Conservation (phyloP, 2,888 invertebrate genomes). For the Diaprepes abbreviatus region DNA sequence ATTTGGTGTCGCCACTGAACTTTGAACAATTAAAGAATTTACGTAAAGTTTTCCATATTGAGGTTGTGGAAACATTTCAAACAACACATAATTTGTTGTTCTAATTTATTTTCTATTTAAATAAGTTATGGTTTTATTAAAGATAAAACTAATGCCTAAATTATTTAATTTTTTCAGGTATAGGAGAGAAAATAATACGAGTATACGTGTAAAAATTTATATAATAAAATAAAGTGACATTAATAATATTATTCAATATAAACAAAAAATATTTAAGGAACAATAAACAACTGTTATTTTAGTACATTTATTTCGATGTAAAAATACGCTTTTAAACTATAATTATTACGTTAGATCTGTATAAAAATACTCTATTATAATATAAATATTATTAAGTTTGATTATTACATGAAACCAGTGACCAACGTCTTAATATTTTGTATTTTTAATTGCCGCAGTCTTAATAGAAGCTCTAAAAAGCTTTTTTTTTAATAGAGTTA, state of each 20-base stretch:
- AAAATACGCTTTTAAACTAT: background rate
- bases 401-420: background rate
- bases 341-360: background rate
- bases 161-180: too few species aligned
- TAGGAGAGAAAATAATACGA: too few species aligned
- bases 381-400: background rate
- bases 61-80: too few species aligned
- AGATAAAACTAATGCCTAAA: too few species aligned
- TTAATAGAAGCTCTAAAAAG: background rate
- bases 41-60: too few species aligned
- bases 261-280: constrained; percentile 17
- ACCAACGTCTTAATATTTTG: background rate
- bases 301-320: constrained; percentile 7
- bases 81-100: too few species aligned
- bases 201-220: constrained; percentile 8
- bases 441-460: background rate
- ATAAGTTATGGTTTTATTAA: too few species aligned
- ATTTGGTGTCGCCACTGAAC: too few species aligned
- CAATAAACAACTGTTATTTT: background rate
- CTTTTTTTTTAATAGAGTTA: background rate
- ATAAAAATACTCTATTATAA: background rate
- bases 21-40: too few species aligned
- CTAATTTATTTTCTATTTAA: too few species aligned
- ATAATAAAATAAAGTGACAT: background rate
- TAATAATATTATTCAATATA: constrained; percentile 1